A percentile compares a stretch with the other conserved stretches of the same genome.
Evolutionary conservation across 2,113 vertebrate genomes (phyloP).

Genomic region (Eulacestoma nigropectus): DNA sequence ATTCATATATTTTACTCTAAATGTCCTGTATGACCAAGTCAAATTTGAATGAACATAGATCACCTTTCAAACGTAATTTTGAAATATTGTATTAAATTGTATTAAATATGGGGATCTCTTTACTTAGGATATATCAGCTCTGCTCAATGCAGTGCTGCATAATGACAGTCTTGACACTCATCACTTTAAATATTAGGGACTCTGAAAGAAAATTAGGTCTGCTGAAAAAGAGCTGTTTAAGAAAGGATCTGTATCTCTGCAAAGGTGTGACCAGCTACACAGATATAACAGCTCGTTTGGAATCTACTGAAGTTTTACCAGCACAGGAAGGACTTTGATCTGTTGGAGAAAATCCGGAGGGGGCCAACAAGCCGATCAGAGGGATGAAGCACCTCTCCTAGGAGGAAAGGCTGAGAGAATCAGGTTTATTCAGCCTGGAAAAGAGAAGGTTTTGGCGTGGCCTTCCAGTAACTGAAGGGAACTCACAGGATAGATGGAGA

Average conservation of each 20-base stretch:
- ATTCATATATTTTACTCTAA: neutral
- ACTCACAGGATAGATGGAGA: neutral
- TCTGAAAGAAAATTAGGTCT: neutral
- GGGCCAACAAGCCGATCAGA: neutral
- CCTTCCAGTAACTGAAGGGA: neutral
- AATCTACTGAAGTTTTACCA: neutral
- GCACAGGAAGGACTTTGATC: neutral
- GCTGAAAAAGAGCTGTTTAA: neutral
- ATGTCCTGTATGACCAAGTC: neutral
- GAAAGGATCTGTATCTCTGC: neutral
- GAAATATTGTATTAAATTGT: neutral
- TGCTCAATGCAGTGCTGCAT: neutral
- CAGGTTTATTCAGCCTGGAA: neutral
- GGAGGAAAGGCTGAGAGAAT: neutral
- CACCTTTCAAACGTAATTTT: neutral
- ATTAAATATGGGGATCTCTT: neutral
- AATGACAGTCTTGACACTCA: neutral
- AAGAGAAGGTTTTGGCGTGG: neutral
- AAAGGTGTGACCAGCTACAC: neutral
- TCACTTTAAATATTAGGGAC: neutral
- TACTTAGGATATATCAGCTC: neutral
- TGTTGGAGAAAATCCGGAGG: neutral
- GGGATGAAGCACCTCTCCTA: neutral
- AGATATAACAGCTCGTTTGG: neutral
- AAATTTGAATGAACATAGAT: neutral